Evolutionary conservation across 2,113 vertebrate genomes (phyloP).

Genomic region (Opisthocomus hoazin): DNA sequence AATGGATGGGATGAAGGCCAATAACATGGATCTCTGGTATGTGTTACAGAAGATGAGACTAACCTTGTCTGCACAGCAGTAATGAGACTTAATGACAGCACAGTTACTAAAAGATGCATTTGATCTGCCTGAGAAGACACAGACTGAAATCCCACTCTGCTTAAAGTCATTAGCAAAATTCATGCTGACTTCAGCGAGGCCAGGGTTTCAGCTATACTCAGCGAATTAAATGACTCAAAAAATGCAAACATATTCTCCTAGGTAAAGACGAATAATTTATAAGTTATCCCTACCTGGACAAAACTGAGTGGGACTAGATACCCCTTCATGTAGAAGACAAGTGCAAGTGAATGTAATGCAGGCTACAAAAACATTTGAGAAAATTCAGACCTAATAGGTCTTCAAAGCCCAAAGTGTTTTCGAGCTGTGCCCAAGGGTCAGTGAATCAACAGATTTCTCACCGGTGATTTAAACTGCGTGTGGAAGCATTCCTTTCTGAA

Average conservation of each 20-base stretch:
- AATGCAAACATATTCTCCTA: not conserved
- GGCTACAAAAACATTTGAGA: not conserved
- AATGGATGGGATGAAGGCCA: not conserved
- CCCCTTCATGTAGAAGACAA: fast-evolving
- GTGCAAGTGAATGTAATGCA: not conserved
- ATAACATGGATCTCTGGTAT: not conserved
- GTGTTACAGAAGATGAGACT: not conserved
- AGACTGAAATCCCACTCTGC: not conserved
- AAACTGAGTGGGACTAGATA: not conserved
- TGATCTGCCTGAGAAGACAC: not conserved
- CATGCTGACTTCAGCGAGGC: not conserved
- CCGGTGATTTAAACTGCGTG: not conserved
- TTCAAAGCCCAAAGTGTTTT: not conserved
- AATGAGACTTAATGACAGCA: not conserved
- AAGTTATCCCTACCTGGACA: not conserved
- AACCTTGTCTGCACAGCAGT: not conserved
- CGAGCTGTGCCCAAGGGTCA: not conserved
- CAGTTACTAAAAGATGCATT: fast-evolving
- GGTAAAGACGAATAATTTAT: not conserved
- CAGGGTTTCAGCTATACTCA: not conserved
- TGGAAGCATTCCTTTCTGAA: not conserved
- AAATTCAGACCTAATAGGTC: not conserved
- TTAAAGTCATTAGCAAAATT: not conserved
- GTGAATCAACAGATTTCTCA: not conserved
- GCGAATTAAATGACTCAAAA: not conserved